Conservation (phyloP, 2,797 vertebrate genomes). For the Urocyon cinereoargenteus region DNA sequence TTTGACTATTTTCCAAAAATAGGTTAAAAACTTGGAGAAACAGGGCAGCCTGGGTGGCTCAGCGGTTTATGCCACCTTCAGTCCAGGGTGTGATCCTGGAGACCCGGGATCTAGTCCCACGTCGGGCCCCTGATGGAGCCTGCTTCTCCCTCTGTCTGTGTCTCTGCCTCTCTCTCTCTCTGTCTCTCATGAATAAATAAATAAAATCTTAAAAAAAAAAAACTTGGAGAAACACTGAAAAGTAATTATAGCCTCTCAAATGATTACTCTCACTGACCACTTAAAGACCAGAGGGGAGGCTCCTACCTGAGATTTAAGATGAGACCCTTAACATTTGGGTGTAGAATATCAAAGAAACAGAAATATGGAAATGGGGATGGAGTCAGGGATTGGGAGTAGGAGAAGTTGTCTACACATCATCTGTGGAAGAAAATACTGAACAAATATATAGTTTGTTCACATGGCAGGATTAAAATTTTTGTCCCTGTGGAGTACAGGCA, state of each 20-base stretch:
- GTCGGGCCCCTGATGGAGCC: too few relatives aligned
- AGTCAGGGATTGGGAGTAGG: not conserved
- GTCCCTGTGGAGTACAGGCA: not conserved
- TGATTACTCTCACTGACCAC: not conserved
- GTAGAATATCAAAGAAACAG: conserved; percentile 34
- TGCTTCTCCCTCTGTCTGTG: too few relatives aligned
- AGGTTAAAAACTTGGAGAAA: conserved; percentile 48
- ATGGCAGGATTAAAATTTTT: not conserved
- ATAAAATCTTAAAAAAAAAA: not conserved
- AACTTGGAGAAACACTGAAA: conserved; percentile 47
- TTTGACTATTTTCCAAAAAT: conserved; percentile 36
- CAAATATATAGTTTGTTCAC: conserved; percentile 4
- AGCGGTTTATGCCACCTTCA: too few relatives aligned
- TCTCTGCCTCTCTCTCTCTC: too few relatives aligned
- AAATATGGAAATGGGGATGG: not conserved
- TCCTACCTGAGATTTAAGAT: not conserved
- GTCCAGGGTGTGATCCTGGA: too few relatives aligned
- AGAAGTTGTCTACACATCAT: not conserved
- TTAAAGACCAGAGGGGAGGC: not conserved
- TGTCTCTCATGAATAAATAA: too few relatives aligned
- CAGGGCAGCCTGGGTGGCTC: not conserved
- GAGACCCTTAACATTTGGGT: not conserved
- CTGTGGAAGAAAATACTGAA: not conserved
- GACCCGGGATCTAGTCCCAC: too few relatives aligned
- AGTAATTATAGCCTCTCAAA: conserved; percentile 10